Percentiles rank a stretch among this genome's conserved stretches.
Evolutionary conservation across 2,113 vertebrate species (phyloP).

Genomic region (Cottus gobio): DNA sequence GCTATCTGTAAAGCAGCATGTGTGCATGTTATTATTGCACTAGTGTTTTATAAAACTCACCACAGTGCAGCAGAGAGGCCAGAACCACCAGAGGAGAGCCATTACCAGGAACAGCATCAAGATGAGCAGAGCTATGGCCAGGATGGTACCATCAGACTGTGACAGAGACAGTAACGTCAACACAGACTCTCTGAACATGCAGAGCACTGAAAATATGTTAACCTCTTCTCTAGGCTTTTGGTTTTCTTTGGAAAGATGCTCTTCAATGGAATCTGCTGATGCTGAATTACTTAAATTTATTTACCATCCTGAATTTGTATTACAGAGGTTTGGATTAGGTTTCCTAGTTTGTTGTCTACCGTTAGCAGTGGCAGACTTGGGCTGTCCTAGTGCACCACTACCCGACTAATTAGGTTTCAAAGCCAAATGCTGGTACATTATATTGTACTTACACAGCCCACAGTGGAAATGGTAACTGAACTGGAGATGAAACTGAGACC

Average conservation of each 20-base stretch:
- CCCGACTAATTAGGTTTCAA: neutral
- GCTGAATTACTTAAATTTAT: slow-evolving; percentile 3
- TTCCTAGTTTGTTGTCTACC: slow-evolving; percentile 1
- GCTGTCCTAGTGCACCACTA: neutral
- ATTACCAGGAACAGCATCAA: slow-evolving; percentile 92
- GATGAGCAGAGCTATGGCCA: slow-evolving; percentile 94
- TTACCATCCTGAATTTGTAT: neutral
- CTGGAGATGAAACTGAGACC: slow-evolving; percentile 98
- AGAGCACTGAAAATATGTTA: neutral
- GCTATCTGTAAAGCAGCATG: slow-evolving; percentile 15
- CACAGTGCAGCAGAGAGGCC: slow-evolving; percentile 99
- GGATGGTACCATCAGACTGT: slow-evolving; percentile 96
- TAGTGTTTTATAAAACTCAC: slow-evolving; percentile 82
- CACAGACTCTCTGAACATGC: slow-evolving; percentile 18
- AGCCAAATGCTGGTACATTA: too few species aligned
- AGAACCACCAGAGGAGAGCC: slow-evolving; percentile 98
- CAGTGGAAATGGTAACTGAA: slow-evolving; percentile 96
- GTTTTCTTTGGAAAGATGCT: neutral
- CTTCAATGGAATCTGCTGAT: neutral
- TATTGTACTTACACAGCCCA: slow-evolving; percentile 91
- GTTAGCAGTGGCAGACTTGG: neutral
- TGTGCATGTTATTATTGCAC: slow-evolving; percentile 18
- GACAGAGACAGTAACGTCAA: slow-evolving; percentile 64
- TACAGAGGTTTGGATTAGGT: neutral
- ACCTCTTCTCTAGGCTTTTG: neutral